Conservation (phyloP, 1,140 invertebrate genomes). For the roundworm (Caenorhabditis elegans) region WBcel235 BX284605.5:3728501-3729000, state of each 20-base stretch:
- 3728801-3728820: slow-evolving; percentile 8
- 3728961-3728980: slow-evolving; percentile 34
- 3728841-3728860: slow-evolving; percentile 16
- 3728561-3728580: too few species aligned
- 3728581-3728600: too few species aligned
- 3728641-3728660: slow-evolving; percentile 12
- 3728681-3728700: slow-evolving; percentile 27
- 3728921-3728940: slow-evolving; percentile 7
- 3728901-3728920: slow-evolving; percentile 38
- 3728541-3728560: too few species aligned
- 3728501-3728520: too few species aligned
- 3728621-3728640: neutral
- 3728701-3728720: slow-evolving; percentile 39
- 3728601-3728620: too few species aligned
- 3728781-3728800: too few species aligned
- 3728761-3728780: neutral
- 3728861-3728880: neutral
- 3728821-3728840: slow-evolving; percentile 15
- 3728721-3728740: slow-evolving; percentile 33
- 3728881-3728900: neutral
- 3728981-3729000: slow-evolving; percentile 35
- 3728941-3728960: neutral
- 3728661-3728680: slow-evolving; percentile 35
- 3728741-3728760: slow-evolving; percentile 7
- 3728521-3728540: too few species aligned